These are phyloP conservation scores for Drosophila bocqueti DNA, from an alignment of 1,140 invertebrate species.

Conservation along the genomic window DNA sequence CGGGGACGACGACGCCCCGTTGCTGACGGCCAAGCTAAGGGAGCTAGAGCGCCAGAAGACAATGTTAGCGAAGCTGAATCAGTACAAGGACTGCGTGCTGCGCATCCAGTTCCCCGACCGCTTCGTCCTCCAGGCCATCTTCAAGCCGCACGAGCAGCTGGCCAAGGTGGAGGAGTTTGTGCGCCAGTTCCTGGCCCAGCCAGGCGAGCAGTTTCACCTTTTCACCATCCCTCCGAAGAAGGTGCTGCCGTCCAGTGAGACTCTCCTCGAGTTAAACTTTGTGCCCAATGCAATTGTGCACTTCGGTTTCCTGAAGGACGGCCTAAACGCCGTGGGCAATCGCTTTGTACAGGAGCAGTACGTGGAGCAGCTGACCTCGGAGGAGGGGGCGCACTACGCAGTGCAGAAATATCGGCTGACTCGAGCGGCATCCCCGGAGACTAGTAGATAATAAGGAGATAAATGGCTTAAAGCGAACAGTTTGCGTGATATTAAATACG, in stretches of 20 bases:
- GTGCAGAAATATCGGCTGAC: constrained; percentile 70
- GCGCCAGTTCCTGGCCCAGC: constrained; percentile 88
- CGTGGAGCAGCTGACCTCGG: constrained; percentile 60
- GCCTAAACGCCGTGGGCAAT: constrained; percentile 39
- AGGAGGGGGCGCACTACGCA: constrained; percentile 69
- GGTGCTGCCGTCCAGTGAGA: constrained; percentile 86
- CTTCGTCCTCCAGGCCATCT: constrained; percentile 92
- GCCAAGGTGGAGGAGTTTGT: constrained; percentile 89
- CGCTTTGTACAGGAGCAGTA: constrained; percentile 59
- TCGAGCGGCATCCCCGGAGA: constrained; percentile 29
- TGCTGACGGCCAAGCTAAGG: constrained; percentile 88
- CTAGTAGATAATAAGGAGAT: constrained; percentile 44
- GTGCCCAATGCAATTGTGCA: constrained; percentile 92
- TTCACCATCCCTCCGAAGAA: constrained; percentile 92
- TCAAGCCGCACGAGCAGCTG: constrained; percentile 90
- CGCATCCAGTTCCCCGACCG: constrained; percentile 93
- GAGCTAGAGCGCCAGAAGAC: constrained; percentile 88
- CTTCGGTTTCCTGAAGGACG: constrained; percentile 86
- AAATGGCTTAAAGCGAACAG: constrained; percentile 60
- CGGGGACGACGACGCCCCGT: constrained; percentile 88
- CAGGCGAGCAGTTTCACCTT: constrained; percentile 88
- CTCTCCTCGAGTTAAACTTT: constrained; percentile 89
- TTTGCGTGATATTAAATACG: constrained; percentile 67
- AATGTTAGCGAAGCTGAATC: constrained; percentile 87
- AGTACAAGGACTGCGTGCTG: constrained; percentile 91